phyloP scores from a whole-genome alignment of 2,797 vertebrate species.

The Chelonia mydas region DNA sequence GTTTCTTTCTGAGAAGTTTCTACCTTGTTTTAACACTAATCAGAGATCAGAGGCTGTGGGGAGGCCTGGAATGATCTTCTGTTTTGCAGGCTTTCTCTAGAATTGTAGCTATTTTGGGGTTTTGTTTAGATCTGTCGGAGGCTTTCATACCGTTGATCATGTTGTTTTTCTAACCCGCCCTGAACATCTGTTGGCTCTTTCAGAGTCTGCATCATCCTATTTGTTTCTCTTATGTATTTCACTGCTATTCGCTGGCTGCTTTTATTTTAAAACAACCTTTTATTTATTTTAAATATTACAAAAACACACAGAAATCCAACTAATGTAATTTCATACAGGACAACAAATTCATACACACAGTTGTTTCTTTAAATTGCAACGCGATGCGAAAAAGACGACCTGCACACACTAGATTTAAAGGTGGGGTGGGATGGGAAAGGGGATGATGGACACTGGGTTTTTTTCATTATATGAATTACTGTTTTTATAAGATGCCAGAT shows the following conservation, averaged over 20 bases:
- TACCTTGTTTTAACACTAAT: conserved; percentile 48
- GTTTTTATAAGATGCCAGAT: conserved; percentile 37
- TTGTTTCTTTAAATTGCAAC: neutral
- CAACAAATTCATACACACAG: conserved; percentile 16
- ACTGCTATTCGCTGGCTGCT: conserved; percentile 62
- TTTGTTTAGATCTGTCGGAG: conserved; percentile 73
- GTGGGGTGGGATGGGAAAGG: conserved; percentile 23
- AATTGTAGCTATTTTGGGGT: conserved; percentile 74
- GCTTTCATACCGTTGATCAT: conserved; percentile 72
- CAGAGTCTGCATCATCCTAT: conserved; percentile 68
- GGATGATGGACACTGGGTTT: conserved; percentile 29
- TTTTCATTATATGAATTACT: conserved; percentile 64
- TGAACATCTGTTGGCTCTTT: conserved; percentile 77
- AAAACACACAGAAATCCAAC: conserved; percentile 27
- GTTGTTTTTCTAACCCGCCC: conserved; percentile 77
- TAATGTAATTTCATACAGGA: conserved; percentile 43
- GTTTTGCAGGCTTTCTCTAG: conserved; percentile 68
- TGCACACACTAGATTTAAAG: conserved; percentile 19
- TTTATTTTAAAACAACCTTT: neutral
- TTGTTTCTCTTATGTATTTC: conserved; percentile 55
- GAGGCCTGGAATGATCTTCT: conserved; percentile 67
- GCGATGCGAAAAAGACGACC: neutral
- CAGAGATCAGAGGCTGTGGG: conserved; percentile 38
- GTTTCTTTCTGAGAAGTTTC: conserved; percentile 61
- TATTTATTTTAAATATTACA: conserved; percentile 55